These are phyloP conservation scores for Kryptolebias marmoratus DNA, from an alignment of 2,113 vertebrate genomes.

Conservation along the genomic window DNA sequence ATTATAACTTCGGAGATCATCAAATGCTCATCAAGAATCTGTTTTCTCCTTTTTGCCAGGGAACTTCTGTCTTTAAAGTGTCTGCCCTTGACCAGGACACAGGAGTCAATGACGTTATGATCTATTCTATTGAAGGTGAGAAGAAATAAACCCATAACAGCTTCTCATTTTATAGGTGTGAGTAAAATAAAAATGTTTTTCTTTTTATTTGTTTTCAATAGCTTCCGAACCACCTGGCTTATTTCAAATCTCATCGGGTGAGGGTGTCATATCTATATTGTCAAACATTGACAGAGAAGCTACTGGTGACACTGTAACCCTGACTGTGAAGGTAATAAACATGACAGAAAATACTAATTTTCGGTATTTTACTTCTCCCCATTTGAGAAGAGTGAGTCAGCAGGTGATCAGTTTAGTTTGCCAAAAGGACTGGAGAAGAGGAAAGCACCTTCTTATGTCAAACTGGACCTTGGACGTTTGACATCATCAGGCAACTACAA, in stretches of 20 bases:
- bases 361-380: background rate
- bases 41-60: conserved; percentile 64
- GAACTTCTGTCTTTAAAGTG: conserved; percentile 70
- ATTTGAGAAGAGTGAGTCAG: background rate
- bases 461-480: too few relatives aligned
- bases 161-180: background rate
- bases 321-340: conserved; percentile 82
- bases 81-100: conserved; percentile 83
- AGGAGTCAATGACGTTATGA: conserved; percentile 77
- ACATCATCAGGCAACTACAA: background rate
- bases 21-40: background rate
- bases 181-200: background rate
- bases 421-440: too few relatives aligned
- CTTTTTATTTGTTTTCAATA: conserved; percentile 31
- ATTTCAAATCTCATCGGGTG: conserved; percentile 69
- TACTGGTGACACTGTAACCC: conserved; percentile 74
- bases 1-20: background rate
- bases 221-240: conserved; percentile 50
- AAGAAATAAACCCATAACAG: background rate
- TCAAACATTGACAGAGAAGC: conserved; percentile 84
- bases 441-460: too few relatives aligned
- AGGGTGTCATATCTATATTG: conserved; percentile 81
- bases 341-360: background rate
- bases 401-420: background rate
- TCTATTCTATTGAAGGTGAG: conserved; percentile 83